Base-by-base conservation (phyloP, 2,888 invertebrate genomes). In the Tigriopus californicus region DNA sequence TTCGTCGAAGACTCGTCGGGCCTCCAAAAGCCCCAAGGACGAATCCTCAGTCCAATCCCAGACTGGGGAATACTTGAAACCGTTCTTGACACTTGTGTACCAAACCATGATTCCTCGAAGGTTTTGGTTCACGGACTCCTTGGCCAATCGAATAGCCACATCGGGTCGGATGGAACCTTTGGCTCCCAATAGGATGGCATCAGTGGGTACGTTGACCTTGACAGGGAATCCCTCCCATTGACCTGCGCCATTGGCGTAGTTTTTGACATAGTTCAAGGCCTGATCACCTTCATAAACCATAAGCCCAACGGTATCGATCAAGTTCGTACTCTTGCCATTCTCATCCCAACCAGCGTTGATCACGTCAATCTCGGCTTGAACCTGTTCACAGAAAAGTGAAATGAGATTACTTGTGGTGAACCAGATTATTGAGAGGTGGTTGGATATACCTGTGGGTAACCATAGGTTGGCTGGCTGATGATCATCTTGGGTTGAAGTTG, bases 301-400 rank as follows among this genome's bases (percentile, higher is more conserved):
- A n/a, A 59, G 41, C 2, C 58, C 58, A 1, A 59, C 48, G 12
- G 59, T 53, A 20, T 59, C 59, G 13, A 52, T 52, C 33, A 59
- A 12, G 11, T 42, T 42, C 1, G 56, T 49, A 15, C 22, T n/a
- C n/a, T 49, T 52, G 12, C 48, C 52, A 13, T 59, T 20, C 20
- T 33, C 33, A 20, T 57, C 57, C 59, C 59, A 59, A 20, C 52
- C 52, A n/a, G 52, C 59, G 22, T 59, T 59, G 41, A 59, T 59
- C 11, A 59, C 59, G n/a, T 41, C 59, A 53, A 41, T 52, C 41
- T 59, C 59, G 33, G 59, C 59, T 51, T 49, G 33, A 33, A 33
- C 33, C 33, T 33, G 33, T 8, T 33, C 4, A 33, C 33, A 24
- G 12, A 51, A 33, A 33, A n/a, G n/a, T n/a, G n/a, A n/a, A n/a